Conservation (phyloP, 2,888 invertebrate species). For the Neoaliturus tenellus region DNA sequence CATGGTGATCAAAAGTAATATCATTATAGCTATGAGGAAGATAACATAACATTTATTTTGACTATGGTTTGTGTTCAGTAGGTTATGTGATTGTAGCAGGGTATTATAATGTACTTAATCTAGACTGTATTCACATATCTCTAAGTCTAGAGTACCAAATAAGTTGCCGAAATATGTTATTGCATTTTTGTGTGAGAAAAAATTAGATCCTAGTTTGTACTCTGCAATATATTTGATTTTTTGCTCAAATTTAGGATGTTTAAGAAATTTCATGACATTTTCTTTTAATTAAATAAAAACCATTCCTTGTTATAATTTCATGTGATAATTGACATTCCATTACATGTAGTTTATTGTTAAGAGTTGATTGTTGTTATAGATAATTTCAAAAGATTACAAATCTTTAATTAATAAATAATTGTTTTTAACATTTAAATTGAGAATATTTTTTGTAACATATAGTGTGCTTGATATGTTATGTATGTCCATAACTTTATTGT, state of each 20-base stretch:
- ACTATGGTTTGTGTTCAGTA: not conserved
- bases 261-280: constrained; percentile 31
- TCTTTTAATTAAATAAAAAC: not conserved
- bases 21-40: no score
- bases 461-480: not conserved
- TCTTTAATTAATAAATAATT: not conserved
- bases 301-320: not conserved
- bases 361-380: not conserved
- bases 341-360: not conserved
- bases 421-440: not conserved
- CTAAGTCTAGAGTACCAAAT: constrained; percentile 27
- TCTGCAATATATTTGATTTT: constrained; percentile 10
- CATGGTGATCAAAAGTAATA: no score
- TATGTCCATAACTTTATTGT: not conserved
- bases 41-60: no score
- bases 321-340: constrained; percentile 14
- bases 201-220: constrained; percentile 8
- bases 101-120: constrained; percentile 43
- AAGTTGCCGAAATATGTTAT: constrained; percentile 11
- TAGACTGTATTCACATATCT: constrained; percentile 42
- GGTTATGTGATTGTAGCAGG: constrained; percentile 25
- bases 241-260: constrained; percentile 16
- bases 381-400: constrained; percentile 1
- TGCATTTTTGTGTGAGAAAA: not conserved
- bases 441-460: not conserved